phyloP scores from a whole-genome alignment of 1,140 invertebrate species.

The Bombus soroeensis region DNA sequence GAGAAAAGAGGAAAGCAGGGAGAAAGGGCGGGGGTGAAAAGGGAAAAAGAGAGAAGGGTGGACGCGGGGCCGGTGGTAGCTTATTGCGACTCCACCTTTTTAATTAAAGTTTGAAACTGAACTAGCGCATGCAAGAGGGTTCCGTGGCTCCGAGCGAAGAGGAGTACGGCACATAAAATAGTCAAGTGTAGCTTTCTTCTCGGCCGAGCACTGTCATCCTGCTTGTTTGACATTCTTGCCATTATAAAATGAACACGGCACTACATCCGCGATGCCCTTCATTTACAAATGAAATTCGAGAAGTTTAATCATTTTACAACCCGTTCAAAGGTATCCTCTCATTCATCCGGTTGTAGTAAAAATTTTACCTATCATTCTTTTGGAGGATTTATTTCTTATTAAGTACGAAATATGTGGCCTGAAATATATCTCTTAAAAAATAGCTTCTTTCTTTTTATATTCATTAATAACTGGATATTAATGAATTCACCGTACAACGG shows the following conservation, averaged over 20 bases:
- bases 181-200: constrained; percentile 64
- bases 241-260: constrained; percentile 54
- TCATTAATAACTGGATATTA: background rate
- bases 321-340: background rate
- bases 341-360: background rate
- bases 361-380: background rate
- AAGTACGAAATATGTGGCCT: too few species aligned
- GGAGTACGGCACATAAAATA: constrained; percentile 62
- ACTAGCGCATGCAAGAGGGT: constrained; percentile 61
- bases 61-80: constrained; percentile 43
- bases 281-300: constrained; percentile 41
- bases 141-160: constrained; percentile 52
- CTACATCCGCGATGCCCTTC: background rate
- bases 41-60: background rate
- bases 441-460: background rate
- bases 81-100: constrained; percentile 72
- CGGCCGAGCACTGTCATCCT: constrained; percentile 55
- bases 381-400: background rate
- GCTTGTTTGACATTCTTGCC: constrained; percentile 65
- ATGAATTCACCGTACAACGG: background rate
- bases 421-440: too few species aligned
- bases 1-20: background rate
- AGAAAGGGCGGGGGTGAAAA: background rate
- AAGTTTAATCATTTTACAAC: constrained; percentile 37
- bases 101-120: constrained; percentile 78